These are phyloP conservation scores for Tapirus terrestris DNA, from an alignment of 2,113 vertebrate species.

Conservation along the genomic window DNA sequence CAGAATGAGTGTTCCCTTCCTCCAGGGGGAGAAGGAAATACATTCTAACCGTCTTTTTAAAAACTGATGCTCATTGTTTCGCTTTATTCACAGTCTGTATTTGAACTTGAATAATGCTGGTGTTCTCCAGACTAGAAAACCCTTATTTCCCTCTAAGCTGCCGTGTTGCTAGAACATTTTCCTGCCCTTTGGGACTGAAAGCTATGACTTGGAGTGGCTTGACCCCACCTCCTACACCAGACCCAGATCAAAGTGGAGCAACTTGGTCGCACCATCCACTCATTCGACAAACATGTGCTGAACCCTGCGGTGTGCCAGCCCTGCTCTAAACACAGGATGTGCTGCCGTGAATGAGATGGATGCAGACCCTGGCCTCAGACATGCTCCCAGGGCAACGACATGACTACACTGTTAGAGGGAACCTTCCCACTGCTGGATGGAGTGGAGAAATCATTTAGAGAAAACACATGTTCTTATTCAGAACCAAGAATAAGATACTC, in stretches of 20 bases:
- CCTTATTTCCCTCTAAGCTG: background rate
- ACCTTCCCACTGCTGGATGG: background rate
- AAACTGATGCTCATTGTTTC: background rate
- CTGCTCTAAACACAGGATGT: background rate
- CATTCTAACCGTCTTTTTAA: background rate
- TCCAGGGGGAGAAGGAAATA: background rate
- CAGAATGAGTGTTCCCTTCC: background rate
- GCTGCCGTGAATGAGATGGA: background rate
- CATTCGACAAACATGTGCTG: background rate
- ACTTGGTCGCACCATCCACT: background rate
- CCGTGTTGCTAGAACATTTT: background rate
- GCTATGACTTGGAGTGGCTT: background rate
- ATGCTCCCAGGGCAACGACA: background rate
- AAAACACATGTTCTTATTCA: background rate
- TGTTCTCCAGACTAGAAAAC: background rate
- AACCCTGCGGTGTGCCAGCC: rapidly evolving
- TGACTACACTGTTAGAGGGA: background rate
- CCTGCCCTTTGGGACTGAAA: background rate
- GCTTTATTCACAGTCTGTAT: background rate
- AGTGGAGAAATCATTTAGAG: background rate
- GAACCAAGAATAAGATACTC: background rate
- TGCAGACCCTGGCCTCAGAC: too few species aligned
- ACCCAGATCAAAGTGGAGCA: background rate
- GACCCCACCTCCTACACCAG: background rate
- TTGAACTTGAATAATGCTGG: background rate